Conservation (phyloP, 2,113 vertebrate genomes). For the Syrrhaptes paradoxus region DNA sequence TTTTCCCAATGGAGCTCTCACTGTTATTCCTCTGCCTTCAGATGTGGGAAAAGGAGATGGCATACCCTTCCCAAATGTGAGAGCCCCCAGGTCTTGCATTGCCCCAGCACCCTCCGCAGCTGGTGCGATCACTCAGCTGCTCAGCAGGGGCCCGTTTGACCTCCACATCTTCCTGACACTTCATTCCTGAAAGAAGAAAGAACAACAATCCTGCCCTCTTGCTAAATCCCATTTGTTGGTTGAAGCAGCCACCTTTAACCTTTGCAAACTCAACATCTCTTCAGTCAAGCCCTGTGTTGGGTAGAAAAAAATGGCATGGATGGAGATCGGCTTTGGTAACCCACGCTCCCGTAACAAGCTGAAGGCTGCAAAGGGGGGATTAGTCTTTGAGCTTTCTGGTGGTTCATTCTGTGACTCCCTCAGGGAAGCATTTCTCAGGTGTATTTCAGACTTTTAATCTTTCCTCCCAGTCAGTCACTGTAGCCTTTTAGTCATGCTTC, state of each 20-base stretch:
- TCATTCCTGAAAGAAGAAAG: constrained; percentile 55
- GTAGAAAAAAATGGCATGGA: neutral
- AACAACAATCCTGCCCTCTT: constrained; percentile 46
- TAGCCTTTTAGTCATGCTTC: neutral
- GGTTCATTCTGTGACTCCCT: neutral
- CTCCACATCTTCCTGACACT: constrained; percentile 83
- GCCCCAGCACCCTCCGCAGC: constrained; percentile 65
- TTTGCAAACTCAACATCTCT: constrained; percentile 44
- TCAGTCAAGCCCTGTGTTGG: neutral
- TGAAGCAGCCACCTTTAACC: constrained; percentile 71
- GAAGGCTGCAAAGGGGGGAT: neutral
- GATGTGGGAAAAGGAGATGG: neutral
- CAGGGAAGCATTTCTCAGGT: neutral
- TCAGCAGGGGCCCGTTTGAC: constrained; percentile 67
- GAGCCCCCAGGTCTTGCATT: neutral
- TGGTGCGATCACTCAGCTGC: constrained; percentile 82
- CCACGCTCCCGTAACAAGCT: neutral
- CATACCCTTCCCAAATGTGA: neutral
- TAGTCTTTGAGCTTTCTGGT: neutral
- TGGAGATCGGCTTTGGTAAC: neutral
- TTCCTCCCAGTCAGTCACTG: neutral
- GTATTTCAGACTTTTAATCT: neutral
- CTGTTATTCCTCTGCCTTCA: neutral
- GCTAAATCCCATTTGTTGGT: constrained; percentile 67
- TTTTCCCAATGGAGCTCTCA: neutral